A percentile compares a stretch with the other conserved stretches of the same genome.
These are phyloP conservation scores for Etheostoma cragini DNA, from an alignment of 2,113 vertebrate species.

Conservation along the genomic window DNA sequence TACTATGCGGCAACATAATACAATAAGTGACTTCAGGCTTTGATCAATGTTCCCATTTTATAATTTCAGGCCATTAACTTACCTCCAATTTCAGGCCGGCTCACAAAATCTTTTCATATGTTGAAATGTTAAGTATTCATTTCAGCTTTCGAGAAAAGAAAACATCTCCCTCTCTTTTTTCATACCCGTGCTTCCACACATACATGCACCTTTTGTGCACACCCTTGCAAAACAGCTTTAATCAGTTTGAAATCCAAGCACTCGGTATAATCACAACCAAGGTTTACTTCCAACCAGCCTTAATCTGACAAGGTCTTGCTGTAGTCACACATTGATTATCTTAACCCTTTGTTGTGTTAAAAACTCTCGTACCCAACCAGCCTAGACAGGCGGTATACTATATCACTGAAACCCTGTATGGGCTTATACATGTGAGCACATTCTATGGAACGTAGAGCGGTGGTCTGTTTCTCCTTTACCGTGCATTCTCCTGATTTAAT, in stretches of 20 bases:
- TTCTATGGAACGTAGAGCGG: slow-evolving; percentile 59
- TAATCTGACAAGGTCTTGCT: slow-evolving; percentile 78
- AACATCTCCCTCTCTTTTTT: slow-evolving; percentile 20
- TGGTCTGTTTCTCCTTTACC: slow-evolving; percentile 80
- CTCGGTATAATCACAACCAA: slow-evolving; percentile 71
- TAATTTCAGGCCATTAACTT: slow-evolving; percentile 48
- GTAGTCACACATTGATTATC: slow-evolving; percentile 79
- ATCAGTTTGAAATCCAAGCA: slow-evolving; percentile 71
- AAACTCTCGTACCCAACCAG: slow-evolving; percentile 68
- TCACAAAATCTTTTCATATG: slow-evolving; percentile 60
- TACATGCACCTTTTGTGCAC: slow-evolving; percentile 3
- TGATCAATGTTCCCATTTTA: slow-evolving; percentile 47
- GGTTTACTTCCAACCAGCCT: slow-evolving; percentile 75
- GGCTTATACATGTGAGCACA: slow-evolving; percentile 58
- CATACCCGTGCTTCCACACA: slow-evolving; percentile 18
- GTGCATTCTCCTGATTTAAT: slow-evolving; percentile 85
- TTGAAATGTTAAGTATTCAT: slow-evolving; percentile 61
- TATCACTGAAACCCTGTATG: slow-evolving; percentile 67
- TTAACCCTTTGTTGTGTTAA: slow-evolving; percentile 78
- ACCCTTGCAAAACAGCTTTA: slow-evolving; percentile 57
- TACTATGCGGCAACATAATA: slow-evolving; percentile 15
- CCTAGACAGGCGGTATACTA: slow-evolving; percentile 64
- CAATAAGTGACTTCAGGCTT: slow-evolving; percentile 12
- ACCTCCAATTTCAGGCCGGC: slow-evolving; percentile 59
- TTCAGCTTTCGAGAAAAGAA: slow-evolving; percentile 54